Base-by-base conservation (phyloP, 2,888 invertebrate species). In the Encarsia formosa region DNA sequence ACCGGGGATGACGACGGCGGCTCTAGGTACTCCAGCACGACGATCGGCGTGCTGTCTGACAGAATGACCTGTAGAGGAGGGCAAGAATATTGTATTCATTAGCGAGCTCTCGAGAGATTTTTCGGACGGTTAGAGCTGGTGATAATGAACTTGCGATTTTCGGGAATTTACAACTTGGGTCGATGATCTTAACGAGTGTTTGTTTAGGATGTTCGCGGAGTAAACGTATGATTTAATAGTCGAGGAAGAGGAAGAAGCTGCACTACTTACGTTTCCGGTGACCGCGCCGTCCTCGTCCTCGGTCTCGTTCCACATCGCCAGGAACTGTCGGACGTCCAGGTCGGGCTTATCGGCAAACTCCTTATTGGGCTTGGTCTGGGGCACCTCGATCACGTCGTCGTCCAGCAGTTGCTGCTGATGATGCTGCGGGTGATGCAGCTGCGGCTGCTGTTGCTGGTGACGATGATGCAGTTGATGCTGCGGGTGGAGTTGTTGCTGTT, bases 241-340 rank as follows among this genome's bases (percentile, higher is more conserved):
- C 32, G 32, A 3, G 26, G 11, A 11, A 26, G 18, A 19, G 11
- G 19, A 37, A 37, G 2, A 19, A 37, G 19, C 11, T 34, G 3
- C 4, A 41, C 11, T 9, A 53, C 56, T 56, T 13, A 63, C 56
- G 19, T 62, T 59, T 13, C 65, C 57, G 23, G 67, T 32, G 39
- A 58, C 66, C 3, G 63, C 52, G 24, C 62, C 65, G 13, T 74
- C 71, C 41, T 73, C 74, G 11, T 74, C 74, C 40, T 70, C 73
- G 2, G 70, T 69, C 38, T 73, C 72, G 48, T 72, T 73, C 74
- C 74, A 75, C 35, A 64, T 75, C 2, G 71, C 74, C 26, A 75
- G 51, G 59, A 74, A 75, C 39, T 75, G 73, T 13, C 74, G 63
- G 5, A 75, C 73, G 32, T 75, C 74, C 2, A 75, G 58, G 6